A percentile compares a stretch with the other conserved stretches of the same genome.
phyloP scores from a whole-genome alignment of 2,888 invertebrate genomes.

The Tetanocera ferruginea region DNA sequence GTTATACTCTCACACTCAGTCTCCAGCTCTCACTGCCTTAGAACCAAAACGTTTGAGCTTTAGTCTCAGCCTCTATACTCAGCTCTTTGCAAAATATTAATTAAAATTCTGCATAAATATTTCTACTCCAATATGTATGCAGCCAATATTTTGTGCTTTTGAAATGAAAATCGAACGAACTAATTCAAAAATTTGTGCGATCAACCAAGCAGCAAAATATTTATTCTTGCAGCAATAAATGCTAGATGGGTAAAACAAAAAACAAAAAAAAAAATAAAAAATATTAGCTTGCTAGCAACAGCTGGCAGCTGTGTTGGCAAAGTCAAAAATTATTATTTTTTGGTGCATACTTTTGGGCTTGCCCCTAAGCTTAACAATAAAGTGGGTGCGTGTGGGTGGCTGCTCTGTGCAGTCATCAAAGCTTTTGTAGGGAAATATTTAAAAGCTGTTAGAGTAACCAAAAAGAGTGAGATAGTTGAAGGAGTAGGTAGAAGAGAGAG shows the following conservation, averaged over 20 bases:
- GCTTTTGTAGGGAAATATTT: not conserved
- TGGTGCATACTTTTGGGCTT: not conserved
- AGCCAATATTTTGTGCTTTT: not conserved
- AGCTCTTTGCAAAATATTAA: conserved; percentile 20
- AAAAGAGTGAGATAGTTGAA: not conserved
- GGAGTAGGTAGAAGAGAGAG: too few species aligned
- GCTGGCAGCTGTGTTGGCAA: not conserved
- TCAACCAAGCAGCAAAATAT: not conserved
- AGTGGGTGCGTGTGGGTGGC: not conserved
- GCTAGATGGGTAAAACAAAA: too few species aligned
- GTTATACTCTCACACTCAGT: too few species aligned
- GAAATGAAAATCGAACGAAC: conserved; percentile 28
- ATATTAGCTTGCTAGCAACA: not conserved
- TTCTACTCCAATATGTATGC: conserved; percentile 24
- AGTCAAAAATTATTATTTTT: conserved; percentile 6
- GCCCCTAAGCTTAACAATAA: too few species aligned
- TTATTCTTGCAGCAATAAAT: too few species aligned
- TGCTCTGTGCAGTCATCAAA: too few species aligned
- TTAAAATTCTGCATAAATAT: conserved; percentile 32
- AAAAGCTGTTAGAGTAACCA: not conserved
- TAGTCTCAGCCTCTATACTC: not conserved
- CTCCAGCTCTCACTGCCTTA: too few species aligned
- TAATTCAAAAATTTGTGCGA: conserved; percentile 12
- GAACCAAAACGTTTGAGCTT: too few species aligned
- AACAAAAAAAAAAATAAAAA: too few species aligned